Conservation (phyloP, 53 echinoderm and acorn worm species). For the Paelopatides confundens region DNA sequence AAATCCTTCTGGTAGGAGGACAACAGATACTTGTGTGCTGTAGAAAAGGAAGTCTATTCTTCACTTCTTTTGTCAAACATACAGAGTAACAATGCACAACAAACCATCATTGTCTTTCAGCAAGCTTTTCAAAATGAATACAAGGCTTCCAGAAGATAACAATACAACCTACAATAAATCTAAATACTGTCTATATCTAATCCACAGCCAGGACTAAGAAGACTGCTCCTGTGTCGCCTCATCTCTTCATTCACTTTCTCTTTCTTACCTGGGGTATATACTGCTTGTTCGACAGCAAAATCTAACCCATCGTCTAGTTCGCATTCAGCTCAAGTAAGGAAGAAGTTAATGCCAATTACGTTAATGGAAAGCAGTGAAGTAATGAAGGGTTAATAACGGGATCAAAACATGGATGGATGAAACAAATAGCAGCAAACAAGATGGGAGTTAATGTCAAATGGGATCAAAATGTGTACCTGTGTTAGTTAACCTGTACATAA, state of each 20-base stretch:
- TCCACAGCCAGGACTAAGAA: neutral
- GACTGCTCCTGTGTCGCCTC: neutral
- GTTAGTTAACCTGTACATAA: too few species aligned
- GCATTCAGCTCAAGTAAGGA: conserved; percentile 36
- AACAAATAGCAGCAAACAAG: too few species aligned
- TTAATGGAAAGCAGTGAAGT: neutral
- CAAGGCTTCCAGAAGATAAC: too few species aligned
- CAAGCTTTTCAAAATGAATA: too few species aligned
- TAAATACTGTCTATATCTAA: neutral
- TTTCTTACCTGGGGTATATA: conserved; percentile 27
- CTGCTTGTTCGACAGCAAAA: conserved; percentile 8
- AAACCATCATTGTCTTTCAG: too few species aligned
- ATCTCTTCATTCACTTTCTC: neutral
- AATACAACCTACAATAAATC: neutral
- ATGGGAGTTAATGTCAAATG: too few species aligned
- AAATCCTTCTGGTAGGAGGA: too few species aligned
- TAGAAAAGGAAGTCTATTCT: too few species aligned
- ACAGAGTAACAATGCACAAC: too few species aligned
- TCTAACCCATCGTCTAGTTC: conserved; percentile 27
- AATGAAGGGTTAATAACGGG: neutral
- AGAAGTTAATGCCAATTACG: conserved; percentile 21
- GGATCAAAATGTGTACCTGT: too few species aligned
- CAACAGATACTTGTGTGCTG: too few species aligned
- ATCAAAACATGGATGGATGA: neutral
- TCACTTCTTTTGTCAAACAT: too few species aligned